phyloP scores from a whole-genome alignment of 2,888 invertebrate species.

The Exocentrus adspersus region DNA sequence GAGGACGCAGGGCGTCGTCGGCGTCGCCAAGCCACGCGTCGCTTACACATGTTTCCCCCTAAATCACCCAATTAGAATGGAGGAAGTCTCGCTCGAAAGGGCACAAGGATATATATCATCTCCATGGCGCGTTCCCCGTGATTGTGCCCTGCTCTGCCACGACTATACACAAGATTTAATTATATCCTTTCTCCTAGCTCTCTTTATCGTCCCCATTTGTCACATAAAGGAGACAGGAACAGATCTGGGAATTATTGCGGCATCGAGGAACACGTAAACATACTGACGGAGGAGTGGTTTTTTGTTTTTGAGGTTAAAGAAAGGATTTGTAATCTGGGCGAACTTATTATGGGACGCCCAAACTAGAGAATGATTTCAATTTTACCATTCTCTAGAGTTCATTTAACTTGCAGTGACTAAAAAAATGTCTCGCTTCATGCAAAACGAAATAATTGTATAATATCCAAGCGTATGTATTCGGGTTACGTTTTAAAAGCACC shows the following conservation, averaged over 20 bases:
- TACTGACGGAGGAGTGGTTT: not conserved
- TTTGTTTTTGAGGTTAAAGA: not conserved
- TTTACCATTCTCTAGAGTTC: no score
- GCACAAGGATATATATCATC: constrained; percentile 30
- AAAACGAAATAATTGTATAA: no score
- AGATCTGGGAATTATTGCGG: constrained; percentile 22
- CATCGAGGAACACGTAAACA: constrained; percentile 15
- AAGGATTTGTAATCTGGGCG: no score
- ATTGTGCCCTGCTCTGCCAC: constrained; percentile 30
- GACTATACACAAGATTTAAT: constrained; percentile 35
- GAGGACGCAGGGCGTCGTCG: not conserved
- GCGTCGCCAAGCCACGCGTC: constrained; percentile 8
- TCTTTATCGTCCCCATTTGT: constrained; percentile 31
- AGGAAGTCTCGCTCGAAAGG: constrained; percentile 15
- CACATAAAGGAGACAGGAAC: constrained; percentile 27
- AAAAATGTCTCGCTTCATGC: no score
- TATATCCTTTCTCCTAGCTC: constrained; percentile 34
- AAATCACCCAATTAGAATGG: constrained; percentile 34
- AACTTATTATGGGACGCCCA: no score
- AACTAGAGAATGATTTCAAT: no score
- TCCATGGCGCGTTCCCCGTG: constrained; percentile 28
- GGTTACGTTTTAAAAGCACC: no score
- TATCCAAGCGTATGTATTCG: no score
- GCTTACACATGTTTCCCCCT: constrained; percentile 9
- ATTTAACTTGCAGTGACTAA: no score